Percentiles rank a stretch among this genome's conserved stretches.
These are phyloP conservation scores for Phymorhynchus buccinoides DNA, from an alignment of 1,140 invertebrate genomes.

Conservation along the genomic window DNA sequence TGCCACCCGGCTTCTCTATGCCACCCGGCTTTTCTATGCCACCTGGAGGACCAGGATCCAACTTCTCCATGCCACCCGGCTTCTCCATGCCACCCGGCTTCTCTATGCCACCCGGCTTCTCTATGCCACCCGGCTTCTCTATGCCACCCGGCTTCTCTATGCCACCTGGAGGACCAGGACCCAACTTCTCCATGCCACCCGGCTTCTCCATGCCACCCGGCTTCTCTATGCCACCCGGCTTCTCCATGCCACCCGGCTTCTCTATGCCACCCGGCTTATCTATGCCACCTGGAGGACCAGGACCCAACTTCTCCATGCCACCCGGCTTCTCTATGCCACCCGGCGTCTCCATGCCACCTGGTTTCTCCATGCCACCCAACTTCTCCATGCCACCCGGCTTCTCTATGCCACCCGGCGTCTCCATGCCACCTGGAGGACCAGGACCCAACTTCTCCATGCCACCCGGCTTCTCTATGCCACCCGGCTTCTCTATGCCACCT, in stretches of 20 bases:
- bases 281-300: not conserved
- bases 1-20: not conserved
- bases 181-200: not conserved
- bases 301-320: not conserved
- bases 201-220: not conserved
- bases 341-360: not conserved
- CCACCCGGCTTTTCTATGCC: not conserved
- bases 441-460: not conserved
- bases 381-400: not conserved
- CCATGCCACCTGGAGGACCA: not conserved
- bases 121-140: not conserved
- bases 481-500: not conserved
- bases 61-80: not conserved
- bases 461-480: not conserved
- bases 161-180: constrained; percentile 5
- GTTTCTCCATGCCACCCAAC: not conserved
- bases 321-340: not conserved
- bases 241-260: not conserved
- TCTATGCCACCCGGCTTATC: not conserved
- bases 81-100: not conserved
- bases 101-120: not conserved
- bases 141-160: not conserved
- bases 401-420: not conserved
- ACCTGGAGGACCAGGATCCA: too few species aligned
- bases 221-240: not conserved